These are phyloP conservation scores for Cheilinus undulatus DNA, from an alignment of 2,113 vertebrate genomes.

Conservation along the genomic window DNA sequence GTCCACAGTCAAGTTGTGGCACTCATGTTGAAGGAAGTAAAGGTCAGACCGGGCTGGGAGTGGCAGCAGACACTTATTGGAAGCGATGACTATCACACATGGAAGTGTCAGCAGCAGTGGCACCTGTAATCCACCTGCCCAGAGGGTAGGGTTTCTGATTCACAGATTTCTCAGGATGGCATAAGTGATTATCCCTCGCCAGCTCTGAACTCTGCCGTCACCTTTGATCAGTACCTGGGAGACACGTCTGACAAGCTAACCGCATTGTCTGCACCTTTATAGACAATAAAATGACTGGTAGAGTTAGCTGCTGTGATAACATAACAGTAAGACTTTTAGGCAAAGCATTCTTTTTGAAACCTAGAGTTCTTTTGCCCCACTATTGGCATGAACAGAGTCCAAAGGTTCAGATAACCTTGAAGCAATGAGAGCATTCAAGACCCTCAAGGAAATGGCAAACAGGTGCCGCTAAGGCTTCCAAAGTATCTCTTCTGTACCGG, in stretches of 20 bases:
- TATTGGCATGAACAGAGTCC: constrained; percentile 5
- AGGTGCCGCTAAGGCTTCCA: constrained; percentile 24
- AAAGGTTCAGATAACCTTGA: constrained; percentile 10
- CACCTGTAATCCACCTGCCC: constrained; percentile 35
- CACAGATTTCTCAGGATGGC: constrained; percentile 10
- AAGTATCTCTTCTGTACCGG: not conserved
- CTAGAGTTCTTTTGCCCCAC: not conserved
- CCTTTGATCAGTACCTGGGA: constrained; percentile 9
- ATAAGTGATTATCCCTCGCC: not conserved
- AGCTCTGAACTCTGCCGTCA: constrained; percentile 10
- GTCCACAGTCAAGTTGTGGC: not conserved
- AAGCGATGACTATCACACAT: constrained; percentile 31
- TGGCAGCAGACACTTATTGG: constrained; percentile 11
- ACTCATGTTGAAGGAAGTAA: constrained; percentile 6
- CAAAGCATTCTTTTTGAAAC: constrained; percentile 4
- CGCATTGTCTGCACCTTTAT: not conserved
- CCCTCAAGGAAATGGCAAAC: not conserved
- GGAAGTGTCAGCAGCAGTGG: constrained; percentile 29
- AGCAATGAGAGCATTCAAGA: not conserved
- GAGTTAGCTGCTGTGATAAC: not conserved
- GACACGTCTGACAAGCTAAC: constrained; percentile 16
- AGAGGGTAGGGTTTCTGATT: not conserved
- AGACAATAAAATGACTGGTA: not conserved
- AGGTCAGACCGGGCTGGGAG: constrained; percentile 30
- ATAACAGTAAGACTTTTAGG: not conserved